These are phyloP conservation scores for Tribolium madens DNA, from an alignment of 1,140 invertebrate genomes.

Conservation along the genomic window DNA sequence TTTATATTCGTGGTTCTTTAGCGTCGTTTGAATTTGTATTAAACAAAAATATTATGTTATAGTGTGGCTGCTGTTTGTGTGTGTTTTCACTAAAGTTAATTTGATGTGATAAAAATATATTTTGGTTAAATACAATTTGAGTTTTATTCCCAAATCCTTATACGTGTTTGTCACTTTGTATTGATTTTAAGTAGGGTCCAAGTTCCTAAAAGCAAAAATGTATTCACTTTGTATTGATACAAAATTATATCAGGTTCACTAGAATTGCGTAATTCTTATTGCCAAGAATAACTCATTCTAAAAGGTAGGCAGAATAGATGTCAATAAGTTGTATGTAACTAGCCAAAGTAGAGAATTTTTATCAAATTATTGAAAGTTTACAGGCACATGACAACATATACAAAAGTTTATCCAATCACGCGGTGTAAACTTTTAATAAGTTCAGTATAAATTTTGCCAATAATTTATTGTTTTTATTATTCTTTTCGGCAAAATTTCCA, in stretches of 20 bases:
- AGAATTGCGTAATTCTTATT: constrained; percentile 59
- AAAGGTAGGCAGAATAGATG: constrained; percentile 56
- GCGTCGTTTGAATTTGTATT: constrained; percentile 46
- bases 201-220: constrained; percentile 55
- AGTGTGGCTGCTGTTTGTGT: constrained; percentile 58
- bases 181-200: constrained; percentile 56
- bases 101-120: constrained; percentile 62
- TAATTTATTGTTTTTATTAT: constrained; percentile 54
- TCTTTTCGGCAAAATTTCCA: constrained; percentile 24
- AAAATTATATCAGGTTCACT: constrained; percentile 58
- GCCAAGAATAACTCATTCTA: constrained; percentile 62
- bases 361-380: constrained; percentile 59
- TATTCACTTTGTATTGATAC: constrained; percentile 40
- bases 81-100: constrained; percentile 51
- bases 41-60: constrained; percentile 55
- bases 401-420: constrained; percentile 48
- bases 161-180: constrained; percentile 46
- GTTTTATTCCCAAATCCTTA: constrained; percentile 59
- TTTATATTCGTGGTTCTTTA: constrained; percentile 43
- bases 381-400: constrained; percentile 51
- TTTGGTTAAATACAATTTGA: constrained; percentile 59
- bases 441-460: constrained; percentile 61
- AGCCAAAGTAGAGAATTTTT: constrained; percentile 60
- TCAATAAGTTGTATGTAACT: constrained; percentile 60
- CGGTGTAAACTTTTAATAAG: constrained; percentile 58